A percentile compares a stretch with the other conserved stretches of the same genome.
phyloP scores from a whole-genome alignment of 2,888 invertebrate species.

The Blastobasis adustella region DNA sequence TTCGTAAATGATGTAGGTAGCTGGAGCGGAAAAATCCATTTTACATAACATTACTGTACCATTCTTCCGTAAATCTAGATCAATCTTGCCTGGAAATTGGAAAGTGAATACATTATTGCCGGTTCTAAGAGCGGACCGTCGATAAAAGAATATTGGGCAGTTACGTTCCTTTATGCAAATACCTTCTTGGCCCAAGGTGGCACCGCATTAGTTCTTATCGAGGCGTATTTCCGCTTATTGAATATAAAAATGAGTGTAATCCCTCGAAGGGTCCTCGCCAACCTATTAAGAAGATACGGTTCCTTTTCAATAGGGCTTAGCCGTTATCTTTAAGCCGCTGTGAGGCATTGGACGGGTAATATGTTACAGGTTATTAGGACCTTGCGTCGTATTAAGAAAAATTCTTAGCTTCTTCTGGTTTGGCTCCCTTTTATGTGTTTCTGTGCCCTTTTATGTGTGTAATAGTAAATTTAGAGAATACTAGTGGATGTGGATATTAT shows the following conservation, averaged over 20 bases:
- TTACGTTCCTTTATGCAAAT: constrained; percentile 2
- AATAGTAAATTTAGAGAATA: too few relatives aligned
- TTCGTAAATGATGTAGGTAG: too few relatives aligned
- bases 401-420: too few relatives aligned
- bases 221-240: background rate
- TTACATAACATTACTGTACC: too few relatives aligned
- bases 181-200: background rate
- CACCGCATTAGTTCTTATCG: constrained; percentile 1
- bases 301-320: constrained; percentile 1
- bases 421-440: too few relatives aligned
- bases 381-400: too few relatives aligned
- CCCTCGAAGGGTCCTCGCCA: background rate
- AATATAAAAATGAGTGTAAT: constrained; percentile 3
- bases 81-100: too few relatives aligned
- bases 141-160: constrained; percentile 1
- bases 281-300: constrained; percentile 1
- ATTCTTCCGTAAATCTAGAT: too few relatives aligned
- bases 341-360: background rate
- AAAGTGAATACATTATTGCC: too few relatives aligned
- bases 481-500: too few relatives aligned
- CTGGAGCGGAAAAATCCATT: too few relatives aligned
- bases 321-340: background rate
- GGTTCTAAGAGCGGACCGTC: background rate
- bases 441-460: too few relatives aligned
- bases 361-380: background rate